phyloP scores from a whole-genome alignment of 1,140 invertebrate species.

The Lepidurus couesii region DNA sequence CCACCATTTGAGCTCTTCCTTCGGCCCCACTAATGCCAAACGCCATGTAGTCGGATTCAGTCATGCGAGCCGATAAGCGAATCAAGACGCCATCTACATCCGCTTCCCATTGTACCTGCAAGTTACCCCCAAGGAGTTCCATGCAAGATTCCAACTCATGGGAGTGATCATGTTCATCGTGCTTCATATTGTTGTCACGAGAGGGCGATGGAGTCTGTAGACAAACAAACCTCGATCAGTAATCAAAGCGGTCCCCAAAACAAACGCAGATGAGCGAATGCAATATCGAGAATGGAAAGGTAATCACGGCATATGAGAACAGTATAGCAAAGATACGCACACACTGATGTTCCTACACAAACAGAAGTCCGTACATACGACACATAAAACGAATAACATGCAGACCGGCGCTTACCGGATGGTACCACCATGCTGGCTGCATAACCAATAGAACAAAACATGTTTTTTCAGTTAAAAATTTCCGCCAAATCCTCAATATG shows the following conservation, averaged over 20 bases:
- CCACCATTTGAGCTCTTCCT: slow-evolving; percentile 56
- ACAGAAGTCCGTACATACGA: slow-evolving; percentile 29
- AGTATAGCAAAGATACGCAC: slow-evolving; percentile 28
- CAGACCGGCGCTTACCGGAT: slow-evolving; percentile 60
- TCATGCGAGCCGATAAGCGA: slow-evolving; percentile 65
- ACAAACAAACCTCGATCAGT: slow-evolving; percentile 25
- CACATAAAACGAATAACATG: slow-evolving; percentile 27
- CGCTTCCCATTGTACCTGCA: slow-evolving; percentile 75
- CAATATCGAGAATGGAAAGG: slow-evolving; percentile 30
- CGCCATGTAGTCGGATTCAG: slow-evolving; percentile 78
- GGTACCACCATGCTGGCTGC: slow-evolving; percentile 81
- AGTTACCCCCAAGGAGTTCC: slow-evolving; percentile 65
- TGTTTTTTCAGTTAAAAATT: not conserved
- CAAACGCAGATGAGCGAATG: slow-evolving; percentile 29
- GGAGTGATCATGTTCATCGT: slow-evolving; percentile 35
- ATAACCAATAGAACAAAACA: not conserved
- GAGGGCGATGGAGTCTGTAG: slow-evolving; percentile 20
- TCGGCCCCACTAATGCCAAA: slow-evolving; percentile 75
- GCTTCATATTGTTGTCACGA: not conserved
- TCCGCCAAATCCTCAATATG: not conserved
- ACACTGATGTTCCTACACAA: slow-evolving; percentile 29
- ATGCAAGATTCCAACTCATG: slow-evolving; percentile 62
- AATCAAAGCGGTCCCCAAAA: slow-evolving; percentile 27
- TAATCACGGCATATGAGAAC: not conserved
- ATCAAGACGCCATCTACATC: slow-evolving; percentile 66